Conservation (phyloP, 2,888 invertebrate genomes). For the Drosophila helvetica region DNA sequence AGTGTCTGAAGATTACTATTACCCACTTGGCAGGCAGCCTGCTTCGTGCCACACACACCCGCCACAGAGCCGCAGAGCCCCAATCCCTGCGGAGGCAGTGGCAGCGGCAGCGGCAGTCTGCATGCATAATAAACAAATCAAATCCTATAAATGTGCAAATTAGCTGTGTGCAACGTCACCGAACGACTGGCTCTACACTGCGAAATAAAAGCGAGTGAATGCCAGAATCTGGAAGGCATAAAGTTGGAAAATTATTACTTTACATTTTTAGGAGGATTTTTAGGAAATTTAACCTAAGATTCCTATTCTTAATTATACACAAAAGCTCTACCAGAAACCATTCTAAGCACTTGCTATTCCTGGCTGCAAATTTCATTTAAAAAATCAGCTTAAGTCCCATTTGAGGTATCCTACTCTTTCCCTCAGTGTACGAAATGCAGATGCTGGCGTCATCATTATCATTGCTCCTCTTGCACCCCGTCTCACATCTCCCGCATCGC, state of each 20-base stretch:
- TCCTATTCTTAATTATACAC: too few species aligned
- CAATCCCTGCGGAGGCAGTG: constrained; percentile 1
- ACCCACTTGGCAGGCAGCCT: constrained; percentile 63
- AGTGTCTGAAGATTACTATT: constrained; percentile 64
- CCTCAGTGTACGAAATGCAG: constrained; percentile 3
- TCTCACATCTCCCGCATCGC: too few species aligned
- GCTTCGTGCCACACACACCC: constrained; percentile 4
- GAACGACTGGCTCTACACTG: constrained; percentile 18
- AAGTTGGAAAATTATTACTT: too few species aligned
- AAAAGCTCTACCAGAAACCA: too few species aligned
- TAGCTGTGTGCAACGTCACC: constrained; percentile 69
- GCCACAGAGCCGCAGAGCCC: too few species aligned
- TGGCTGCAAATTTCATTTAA: too few species aligned
- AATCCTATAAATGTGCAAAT: constrained; percentile 74
- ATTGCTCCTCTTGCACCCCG: constrained; percentile 14
- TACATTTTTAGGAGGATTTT: too few species aligned
- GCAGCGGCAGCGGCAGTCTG: neutral
- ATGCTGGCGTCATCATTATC: constrained; percentile 49
- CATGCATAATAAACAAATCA: constrained; percentile 72
- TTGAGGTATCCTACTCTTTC: neutral
- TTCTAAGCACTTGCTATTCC: too few species aligned
- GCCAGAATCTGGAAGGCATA: neutral
- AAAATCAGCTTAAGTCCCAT: neutral
- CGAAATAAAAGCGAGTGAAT: neutral
- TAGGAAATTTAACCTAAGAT: too few species aligned